Base-by-base conservation (phyloP, 2,113 vertebrate species). In the Periophthalmus modestus region DNA sequence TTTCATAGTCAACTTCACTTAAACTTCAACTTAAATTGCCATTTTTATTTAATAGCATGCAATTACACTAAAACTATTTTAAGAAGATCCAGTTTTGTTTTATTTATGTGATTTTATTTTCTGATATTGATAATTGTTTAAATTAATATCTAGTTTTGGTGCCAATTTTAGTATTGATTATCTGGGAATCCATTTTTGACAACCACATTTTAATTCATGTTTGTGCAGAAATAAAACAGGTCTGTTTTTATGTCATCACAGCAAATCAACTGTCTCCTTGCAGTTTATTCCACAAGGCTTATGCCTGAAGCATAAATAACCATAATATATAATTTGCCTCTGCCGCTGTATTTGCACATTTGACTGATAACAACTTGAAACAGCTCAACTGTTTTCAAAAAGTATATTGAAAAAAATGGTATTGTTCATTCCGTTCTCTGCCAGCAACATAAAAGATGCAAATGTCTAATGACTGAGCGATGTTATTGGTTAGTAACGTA, bases 401-500 rank as follows among this genome's bases (percentile, higher is more conserved):
- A 24, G 9, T 46, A n/a, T 34, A 15, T 28, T 15, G 11, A 34
- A 34, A 34, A 10, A 34, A 9, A 16, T 7, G 16, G 2, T n/a
- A 14, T 5, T 62, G 5, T 34, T 61, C 12, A 34, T n/a, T 43
- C 39, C 7, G 19, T n/a, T 7, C 34, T 43, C 62, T 5, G 18
- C 9, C 19, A n/a, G 34, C 62, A 43, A 14, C 10, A 65, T 13
- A 39, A n/a, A 43, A 65, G 34, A 43, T 43, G 34, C 62, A 21
- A 23, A 48, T 47, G 19, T 46, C 14, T n/a, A 67, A 47, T 21
- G 19, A 19, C 16, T 48, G 43, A 23, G 65, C n/a, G 21, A 67
- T 46, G 39, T 24, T 67, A 48, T 67, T 47, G 36, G 21, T 66
- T 7, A 39, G 65, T 46, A 46, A 66, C 65, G n/a, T 48, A 48